These are phyloP conservation scores for Chloropsis hardwickii DNA, from an alignment of 2,113 vertebrate genomes.

Conservation along the genomic window DNA sequence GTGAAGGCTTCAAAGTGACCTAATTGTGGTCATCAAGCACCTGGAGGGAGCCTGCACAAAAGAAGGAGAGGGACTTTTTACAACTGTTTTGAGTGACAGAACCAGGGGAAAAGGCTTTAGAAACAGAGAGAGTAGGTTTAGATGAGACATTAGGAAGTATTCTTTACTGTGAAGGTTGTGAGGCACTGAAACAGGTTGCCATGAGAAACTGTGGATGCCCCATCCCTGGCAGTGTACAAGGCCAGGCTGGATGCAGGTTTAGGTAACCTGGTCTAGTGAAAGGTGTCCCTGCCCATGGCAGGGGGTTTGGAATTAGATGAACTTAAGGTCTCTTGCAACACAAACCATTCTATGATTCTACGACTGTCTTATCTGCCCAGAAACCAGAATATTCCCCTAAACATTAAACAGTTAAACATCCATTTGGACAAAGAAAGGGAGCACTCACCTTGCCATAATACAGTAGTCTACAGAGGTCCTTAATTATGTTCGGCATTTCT, in stretches of 20 bases:
- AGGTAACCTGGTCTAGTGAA: not conserved
- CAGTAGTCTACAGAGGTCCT: constrained; percentile 91
- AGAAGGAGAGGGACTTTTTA: not conserved
- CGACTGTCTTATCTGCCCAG: not conserved
- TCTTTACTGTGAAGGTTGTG: not conserved
- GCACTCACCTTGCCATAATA: constrained; percentile 89
- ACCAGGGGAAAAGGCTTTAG: not conserved
- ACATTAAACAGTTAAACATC: not conserved
- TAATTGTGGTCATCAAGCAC: not conserved
- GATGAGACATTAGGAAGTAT: not conserved
- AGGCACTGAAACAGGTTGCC: not conserved
- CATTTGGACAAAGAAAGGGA: not conserved
- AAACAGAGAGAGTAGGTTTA: not conserved
- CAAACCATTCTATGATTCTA: not conserved
- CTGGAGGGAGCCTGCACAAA: not conserved
- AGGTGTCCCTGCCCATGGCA: not conserved
- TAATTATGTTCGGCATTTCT: constrained; percentile 92
- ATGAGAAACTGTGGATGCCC: not conserved
- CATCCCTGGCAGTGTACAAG: not conserved
- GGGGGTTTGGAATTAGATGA: not conserved
- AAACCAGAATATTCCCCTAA: not conserved
- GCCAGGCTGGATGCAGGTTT: not conserved
- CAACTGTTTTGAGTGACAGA: not conserved
- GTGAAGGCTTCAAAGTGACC: not conserved
- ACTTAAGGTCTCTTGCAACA: not conserved